Base-by-base conservation (phyloP, 1,140 invertebrate genomes). In the Lasaia peninsularis region DNA sequence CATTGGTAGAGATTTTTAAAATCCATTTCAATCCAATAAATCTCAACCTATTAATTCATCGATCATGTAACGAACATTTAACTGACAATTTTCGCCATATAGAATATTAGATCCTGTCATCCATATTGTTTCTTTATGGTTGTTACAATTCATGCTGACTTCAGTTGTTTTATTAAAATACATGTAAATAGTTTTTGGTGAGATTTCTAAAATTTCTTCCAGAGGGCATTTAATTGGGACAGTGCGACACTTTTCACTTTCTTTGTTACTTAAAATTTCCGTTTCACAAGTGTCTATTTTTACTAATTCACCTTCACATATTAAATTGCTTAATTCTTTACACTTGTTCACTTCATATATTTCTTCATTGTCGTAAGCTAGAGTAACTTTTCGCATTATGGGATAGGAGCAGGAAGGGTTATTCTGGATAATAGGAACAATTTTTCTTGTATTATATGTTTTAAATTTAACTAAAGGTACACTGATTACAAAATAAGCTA, bases 351-450 rank as follows among this genome's bases (percentile, higher is more conserved):
- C 40, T 62, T 66, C 60, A 51, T 62, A 66, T 1, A 44, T 57
- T 44, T 66, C 64, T 44, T 56, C 35, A 1, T 40, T 18, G 14
- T 40, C 28, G n/a, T 56, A 67, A 16, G 65, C 57, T 31, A 67
- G n/a, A 21, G 55, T 63, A 10, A 63, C 58, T 11, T 48, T 60
- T 56, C 31, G 63, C 59, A 62, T 62, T 31, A 65, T 31, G 53
- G 63, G 63, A 65, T 58, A 65, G 59, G 59, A 28, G 58, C 59
- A 65, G 52, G 59, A 31, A 6, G 40, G 58, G 33, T 53, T 56
- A 44, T 58, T 52, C 44, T 64, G 62, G 53, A 64, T 64, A 20
- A 64, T 54, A 16, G 62, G 57, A 34, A 64, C 57, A 60, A 64
- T 56, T 57, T 60, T 49, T 49, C 57, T 56, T 4, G 57, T 28